Evolutionary conservation across 2,888 invertebrate genomes (phyloP).

Genomic region (Gymnosoma rotundatum): DNA sequence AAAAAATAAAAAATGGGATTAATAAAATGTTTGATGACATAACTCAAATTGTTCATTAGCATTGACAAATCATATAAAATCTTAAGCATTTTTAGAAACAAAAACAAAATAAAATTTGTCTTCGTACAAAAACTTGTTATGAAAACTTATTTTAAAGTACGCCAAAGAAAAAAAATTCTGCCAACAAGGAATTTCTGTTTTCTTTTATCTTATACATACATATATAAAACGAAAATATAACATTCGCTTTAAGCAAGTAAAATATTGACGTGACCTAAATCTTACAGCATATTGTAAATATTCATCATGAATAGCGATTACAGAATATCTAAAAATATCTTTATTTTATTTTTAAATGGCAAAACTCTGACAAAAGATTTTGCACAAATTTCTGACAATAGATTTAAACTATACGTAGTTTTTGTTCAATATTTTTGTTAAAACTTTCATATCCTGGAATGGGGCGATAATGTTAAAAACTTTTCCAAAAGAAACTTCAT

Average conservation of each 20-base stretch:
- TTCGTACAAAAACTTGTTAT: too few species aligned
- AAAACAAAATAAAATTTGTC: too few species aligned
- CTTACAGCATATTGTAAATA: constrained; percentile 1
- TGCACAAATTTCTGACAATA: constrained; percentile 1
- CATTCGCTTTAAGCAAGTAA: constrained; percentile 13
- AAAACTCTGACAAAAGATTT: constrained; percentile 14
- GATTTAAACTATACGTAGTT: constrained; percentile 1
- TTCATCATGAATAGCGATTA: constrained; percentile 33
- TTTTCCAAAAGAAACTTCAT: neutral
- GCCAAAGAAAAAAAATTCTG: neutral
- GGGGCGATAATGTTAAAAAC: constrained; percentile 7
- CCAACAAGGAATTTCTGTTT: neutral
- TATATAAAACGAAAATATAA: constrained; percentile 8
- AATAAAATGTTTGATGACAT: too few species aligned
- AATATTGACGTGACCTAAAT: constrained; percentile 39
- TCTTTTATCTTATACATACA: neutral
- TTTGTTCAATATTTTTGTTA: constrained; percentile 2
- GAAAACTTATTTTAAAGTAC: neutral
- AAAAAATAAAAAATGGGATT: too few species aligned
- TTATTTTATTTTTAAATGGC: neutral
- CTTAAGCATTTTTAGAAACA: too few species aligned
- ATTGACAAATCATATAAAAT: too few species aligned
- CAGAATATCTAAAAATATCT: neutral
- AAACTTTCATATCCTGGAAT: constrained; percentile 29
- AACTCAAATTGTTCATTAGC: too few species aligned